Evolutionary conservation across 2,113 vertebrate genomes (phyloP), one percentile per base, ranked within the genome.

Genomic region (Phycodurus eques): DNA sequence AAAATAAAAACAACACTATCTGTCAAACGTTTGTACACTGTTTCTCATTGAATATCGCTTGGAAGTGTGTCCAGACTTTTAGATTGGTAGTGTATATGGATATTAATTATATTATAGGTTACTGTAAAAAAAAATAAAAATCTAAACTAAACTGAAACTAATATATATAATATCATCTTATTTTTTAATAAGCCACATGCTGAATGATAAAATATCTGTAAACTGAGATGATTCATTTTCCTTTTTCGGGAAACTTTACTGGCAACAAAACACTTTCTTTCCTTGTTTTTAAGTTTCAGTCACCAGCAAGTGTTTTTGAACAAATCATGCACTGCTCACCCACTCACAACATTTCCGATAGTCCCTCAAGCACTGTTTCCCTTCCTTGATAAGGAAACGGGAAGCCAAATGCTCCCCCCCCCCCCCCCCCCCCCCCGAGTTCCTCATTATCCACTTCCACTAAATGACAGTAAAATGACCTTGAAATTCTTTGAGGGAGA

Each of bases 401-500:
- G 62, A 65, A 14, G 62, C n/a, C 27, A 20, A 44, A 43, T 27
- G 12, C 39, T 44, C 44, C 43, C 20, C 39, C 19, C 1, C 0
- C 22, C n/a, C 49, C 17, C 6, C 35, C 35, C 35, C 35, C 6
- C 6, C 35, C 35, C 62, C 35, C 17, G 7, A 8, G 61, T 63
- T 63, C 62, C 42, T 65, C 22, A 59, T 19, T 49, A 15, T 74
- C 53, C 49, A 12, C 42, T 56, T 74, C 57, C 33, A 5, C 51
- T 51, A 22, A 67, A 54, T 70, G 22, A 62, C 70, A 44, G 11
- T 15, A 39, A 75, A 75, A 54, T 74, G 70, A 78, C 78, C 72
- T 59, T 64, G 15, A 66, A 44, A 51, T 44, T 31, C 8, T 70
- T 68, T 54, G 35, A 61, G 57, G 60, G 69, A 60, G 47, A 67